Evolutionary conservation across 2,797 vertebrate genomes (phyloP).

Genomic region (Liasis olivaceus): DNA sequence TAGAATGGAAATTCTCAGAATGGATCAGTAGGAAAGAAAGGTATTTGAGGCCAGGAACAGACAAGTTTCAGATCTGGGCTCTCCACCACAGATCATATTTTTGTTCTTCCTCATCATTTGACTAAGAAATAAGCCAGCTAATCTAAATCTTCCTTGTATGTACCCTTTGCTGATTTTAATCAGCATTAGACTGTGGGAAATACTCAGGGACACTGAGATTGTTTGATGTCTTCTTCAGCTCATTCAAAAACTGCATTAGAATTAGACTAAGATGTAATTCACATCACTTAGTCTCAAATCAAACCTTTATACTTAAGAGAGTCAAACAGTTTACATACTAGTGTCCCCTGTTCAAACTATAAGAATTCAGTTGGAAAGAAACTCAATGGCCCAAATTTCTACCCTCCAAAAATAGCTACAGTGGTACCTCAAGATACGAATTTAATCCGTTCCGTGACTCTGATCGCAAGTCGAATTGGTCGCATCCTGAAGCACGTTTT

Average conservation of each 20-base stretch:
- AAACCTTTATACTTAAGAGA: too few species aligned
- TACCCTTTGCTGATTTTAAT: too few species aligned
- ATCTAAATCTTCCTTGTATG: neutral
- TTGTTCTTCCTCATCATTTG: neutral
- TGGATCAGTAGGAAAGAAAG: neutral
- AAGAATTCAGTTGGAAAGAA: too few species aligned
- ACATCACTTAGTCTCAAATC: too few species aligned
- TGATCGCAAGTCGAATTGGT: too few species aligned
- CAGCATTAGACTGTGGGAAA: neutral
- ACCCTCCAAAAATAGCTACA: neutral
- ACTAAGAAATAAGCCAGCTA: neutral
- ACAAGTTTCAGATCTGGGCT: neutral
- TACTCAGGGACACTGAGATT: neutral
- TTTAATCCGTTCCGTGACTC: too few species aligned
- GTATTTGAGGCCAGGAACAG: neutral
- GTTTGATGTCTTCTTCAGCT: neutral
- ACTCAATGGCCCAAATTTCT: neutral
- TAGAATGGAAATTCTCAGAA: neutral
- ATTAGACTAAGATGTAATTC: neutral
- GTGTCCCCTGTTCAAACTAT: too few species aligned
- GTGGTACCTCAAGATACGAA: too few species aligned
- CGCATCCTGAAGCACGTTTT: too few species aligned
- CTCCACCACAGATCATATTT: neutral
- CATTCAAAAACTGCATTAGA: neutral
- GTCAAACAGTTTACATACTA: too few species aligned